A percentile compares a stretch with the other conserved stretches of the same genome.
These are phyloP conservation scores for Yponomeuta sedellus DNA, from an alignment of 2,888 invertebrate species.

Conservation along the genomic window DNA sequence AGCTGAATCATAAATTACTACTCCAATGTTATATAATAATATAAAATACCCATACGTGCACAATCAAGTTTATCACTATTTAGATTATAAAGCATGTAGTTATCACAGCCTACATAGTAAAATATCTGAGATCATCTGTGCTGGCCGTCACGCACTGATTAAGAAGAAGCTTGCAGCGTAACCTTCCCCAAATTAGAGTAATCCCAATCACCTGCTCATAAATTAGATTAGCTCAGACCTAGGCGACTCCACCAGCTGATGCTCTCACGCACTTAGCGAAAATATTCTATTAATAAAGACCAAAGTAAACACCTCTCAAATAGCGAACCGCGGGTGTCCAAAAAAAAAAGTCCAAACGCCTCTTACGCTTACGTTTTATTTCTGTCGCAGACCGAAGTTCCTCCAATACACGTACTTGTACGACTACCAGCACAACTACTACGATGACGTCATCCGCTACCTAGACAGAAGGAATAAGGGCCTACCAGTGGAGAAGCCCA, in stretches of 20 bases:
- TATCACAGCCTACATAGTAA: not conserved
- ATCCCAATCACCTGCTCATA: too few species aligned
- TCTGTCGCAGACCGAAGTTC: constrained; percentile 81
- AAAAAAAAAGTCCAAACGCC: constrained; percentile 7
- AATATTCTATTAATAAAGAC: not conserved
- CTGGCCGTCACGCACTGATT: too few species aligned
- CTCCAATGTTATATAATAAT: too few species aligned
- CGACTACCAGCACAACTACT: constrained; percentile 90
- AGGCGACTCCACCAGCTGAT: not conserved
- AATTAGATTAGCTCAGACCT: not conserved
- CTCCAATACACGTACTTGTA: constrained; percentile 89
- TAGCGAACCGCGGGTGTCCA: not conserved
- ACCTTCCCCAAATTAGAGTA: too few species aligned
- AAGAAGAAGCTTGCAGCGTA: too few species aligned
- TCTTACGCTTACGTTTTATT: constrained; percentile 9
- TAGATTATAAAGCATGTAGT: not conserved
- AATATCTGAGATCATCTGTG: too few species aligned
- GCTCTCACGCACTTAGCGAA: not conserved
- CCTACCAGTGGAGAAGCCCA: constrained; percentile 81
- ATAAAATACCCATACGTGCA: too few species aligned
- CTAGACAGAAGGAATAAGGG: constrained; percentile 86
- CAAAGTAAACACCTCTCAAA: not conserved
- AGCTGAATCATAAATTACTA: too few species aligned
- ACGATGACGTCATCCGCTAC: constrained; percentile 90
- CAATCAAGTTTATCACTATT: too few species aligned